Conservation (phyloP, 2,797 vertebrate genomes). For the Myotis findleyi region DNA sequence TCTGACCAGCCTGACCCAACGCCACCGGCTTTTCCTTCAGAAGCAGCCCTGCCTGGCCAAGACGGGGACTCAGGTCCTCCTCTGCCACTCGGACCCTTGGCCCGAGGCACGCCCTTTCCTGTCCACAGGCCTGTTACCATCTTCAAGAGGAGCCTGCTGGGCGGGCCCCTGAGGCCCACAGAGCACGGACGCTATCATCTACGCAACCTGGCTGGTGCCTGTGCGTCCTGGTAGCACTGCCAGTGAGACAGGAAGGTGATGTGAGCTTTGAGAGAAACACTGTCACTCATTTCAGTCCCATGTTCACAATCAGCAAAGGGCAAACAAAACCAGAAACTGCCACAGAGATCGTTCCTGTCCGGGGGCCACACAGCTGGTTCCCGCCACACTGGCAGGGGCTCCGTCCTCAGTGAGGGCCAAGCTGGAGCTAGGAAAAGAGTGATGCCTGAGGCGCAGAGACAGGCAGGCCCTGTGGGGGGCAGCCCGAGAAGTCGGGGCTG, state of each 20-base stretch:
- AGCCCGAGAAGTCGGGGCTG: too few species aligned
- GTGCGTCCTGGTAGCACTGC: background rate
- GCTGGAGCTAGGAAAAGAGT: background rate
- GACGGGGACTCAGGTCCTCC: background rate
- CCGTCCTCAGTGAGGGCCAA: background rate
- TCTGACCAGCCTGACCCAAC: background rate
- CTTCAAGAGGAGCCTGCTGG: background rate
- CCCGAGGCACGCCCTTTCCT: background rate
- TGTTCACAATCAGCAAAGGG: background rate
- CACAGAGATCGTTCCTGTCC: background rate
- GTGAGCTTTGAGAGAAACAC: background rate
- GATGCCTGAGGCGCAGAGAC: background rate
- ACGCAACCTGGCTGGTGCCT: fast-evolving
- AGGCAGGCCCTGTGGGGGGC: fast-evolving
- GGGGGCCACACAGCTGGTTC: fast-evolving
- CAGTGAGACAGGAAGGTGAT: background rate
- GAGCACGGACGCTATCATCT: fast-evolving
- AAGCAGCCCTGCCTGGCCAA: background rate
- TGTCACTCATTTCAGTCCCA: background rate
- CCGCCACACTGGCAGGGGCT: background rate
- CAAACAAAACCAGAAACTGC: background rate
- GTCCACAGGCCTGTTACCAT: background rate
- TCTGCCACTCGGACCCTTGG: background rate
- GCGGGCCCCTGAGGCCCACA: fast-evolving
- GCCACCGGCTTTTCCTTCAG: background rate